These are phyloP conservation scores for Ormyrus thymus DNA, from an alignment of 2,888 invertebrate species.

Conservation along the genomic window DNA sequence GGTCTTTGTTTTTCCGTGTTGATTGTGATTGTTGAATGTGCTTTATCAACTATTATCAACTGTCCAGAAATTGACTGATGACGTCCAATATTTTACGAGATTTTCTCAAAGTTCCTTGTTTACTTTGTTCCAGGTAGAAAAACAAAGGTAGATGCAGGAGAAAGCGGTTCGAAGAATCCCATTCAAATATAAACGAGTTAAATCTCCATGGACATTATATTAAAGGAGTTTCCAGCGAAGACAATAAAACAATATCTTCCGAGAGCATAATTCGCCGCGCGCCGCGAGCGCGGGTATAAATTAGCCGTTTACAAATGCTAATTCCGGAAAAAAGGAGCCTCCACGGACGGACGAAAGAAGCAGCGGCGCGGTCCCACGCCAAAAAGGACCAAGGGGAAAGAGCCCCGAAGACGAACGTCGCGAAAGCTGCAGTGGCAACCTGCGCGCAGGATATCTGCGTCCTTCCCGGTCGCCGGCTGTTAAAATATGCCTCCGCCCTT, in stretches of 20 bases:
- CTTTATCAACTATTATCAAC: too few species aligned
- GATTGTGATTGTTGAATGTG: too few species aligned
- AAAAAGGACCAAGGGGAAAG: neutral
- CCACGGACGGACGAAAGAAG: neutral
- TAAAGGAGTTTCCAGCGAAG: conserved; percentile 8
- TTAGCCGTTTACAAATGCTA: conserved; percentile 37
- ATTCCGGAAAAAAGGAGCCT: conserved; percentile 13
- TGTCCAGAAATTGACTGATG: too few species aligned
- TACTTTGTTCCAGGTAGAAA: too few species aligned
- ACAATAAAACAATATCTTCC: conserved; percentile 43
- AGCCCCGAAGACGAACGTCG: conserved; percentile 35
- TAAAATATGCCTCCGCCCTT: conserved; percentile 35
- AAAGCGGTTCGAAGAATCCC: neutral
- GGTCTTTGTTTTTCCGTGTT: neutral
- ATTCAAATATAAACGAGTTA: conserved; percentile 31
- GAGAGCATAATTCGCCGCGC: conserved; percentile 18
- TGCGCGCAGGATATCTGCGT: neutral
- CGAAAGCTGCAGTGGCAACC: conserved; percentile 26
- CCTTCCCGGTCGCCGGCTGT: neutral
- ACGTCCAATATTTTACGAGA: too few species aligned
- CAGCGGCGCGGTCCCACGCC: neutral
- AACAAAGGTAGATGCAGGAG: neutral
- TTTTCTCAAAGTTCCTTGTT: too few species aligned
- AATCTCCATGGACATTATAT: conserved; percentile 29
- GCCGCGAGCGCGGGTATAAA: conserved; percentile 7